These are phyloP conservation scores for Lithophane socia DNA, from an alignment of 2,888 invertebrate genomes.

Conservation along the genomic window DNA sequence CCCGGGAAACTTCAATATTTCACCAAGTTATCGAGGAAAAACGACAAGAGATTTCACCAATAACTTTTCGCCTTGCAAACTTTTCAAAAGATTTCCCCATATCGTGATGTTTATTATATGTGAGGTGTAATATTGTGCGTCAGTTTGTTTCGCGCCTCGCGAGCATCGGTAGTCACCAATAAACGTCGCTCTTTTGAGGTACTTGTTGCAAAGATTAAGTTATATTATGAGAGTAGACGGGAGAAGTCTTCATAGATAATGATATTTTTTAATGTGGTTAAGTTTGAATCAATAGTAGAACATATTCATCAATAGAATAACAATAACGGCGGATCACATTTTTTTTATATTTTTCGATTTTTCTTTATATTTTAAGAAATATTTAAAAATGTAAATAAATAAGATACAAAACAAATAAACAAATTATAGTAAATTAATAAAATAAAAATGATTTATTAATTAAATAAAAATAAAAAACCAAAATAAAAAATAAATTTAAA, in stretches of 20 bases:
- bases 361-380: too few species aligned
- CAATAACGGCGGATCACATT: too few species aligned
- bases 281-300: background rate
- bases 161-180: conserved; percentile 72
- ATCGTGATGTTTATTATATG: conserved; percentile 51
- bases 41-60: conserved; percentile 8
- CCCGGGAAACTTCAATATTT: conserved; percentile 13
- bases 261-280: background rate
- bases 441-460: too few species aligned
- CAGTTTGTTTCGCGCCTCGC: conserved; percentile 67
- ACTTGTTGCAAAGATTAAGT: conserved; percentile 62
- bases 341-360: too few species aligned
- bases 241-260: conserved; percentile 7
- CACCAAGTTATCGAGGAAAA: conserved; percentile 26
- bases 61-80: conserved; percentile 40
- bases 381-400: too few species aligned
- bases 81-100: conserved; percentile 59
- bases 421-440: too few species aligned
- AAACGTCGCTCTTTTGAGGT: conserved; percentile 68
- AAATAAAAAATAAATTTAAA: too few species aligned
- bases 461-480: too few species aligned
- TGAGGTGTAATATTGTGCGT: conserved; percentile 64
- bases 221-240: conserved; percentile 18
- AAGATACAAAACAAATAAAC: too few species aligned
- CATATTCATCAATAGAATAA: background rate